These are phyloP conservation scores for Hypotaenidia philippensis DNA, from an alignment of 2,797 vertebrate species.

Conservation along the genomic window DNA sequence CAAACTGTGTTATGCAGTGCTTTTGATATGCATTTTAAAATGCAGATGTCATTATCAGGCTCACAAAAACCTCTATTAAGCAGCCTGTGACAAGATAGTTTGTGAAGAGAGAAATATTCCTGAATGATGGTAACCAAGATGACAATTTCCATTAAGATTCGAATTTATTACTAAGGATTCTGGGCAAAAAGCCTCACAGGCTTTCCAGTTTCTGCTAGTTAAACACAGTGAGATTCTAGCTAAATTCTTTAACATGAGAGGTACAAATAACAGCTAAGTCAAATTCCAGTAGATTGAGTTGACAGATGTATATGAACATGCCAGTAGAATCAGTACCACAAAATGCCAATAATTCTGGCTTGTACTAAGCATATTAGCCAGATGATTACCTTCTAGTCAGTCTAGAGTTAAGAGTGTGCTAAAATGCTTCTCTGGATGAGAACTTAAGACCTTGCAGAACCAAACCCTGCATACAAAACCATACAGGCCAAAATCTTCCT, in stretches of 20 bases:
- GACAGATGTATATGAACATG: not conserved
- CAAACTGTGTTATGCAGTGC: not conserved
- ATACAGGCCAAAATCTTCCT: not conserved
- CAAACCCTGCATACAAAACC: not conserved
- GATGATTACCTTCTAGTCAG: not conserved
- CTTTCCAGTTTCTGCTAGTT: not conserved
- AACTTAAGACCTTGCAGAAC: not conserved
- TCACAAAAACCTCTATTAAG: not conserved
- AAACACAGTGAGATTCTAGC: not conserved
- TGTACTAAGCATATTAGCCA: not conserved
- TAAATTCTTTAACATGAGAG: not conserved
- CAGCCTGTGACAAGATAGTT: not conserved
- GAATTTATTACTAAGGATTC: not conserved
- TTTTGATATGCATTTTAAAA: not conserved
- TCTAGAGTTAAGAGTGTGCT: not conserved
- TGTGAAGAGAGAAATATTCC: not conserved
- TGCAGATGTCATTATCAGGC: not conserved
- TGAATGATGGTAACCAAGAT: not conserved
- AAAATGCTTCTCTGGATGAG: not conserved
- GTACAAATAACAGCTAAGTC: not conserved
- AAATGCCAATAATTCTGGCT: not conserved
- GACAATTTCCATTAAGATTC: conserved; percentile 18
- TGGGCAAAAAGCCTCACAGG: not conserved
- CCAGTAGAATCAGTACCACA: not conserved
- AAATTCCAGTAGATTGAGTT: not conserved